These are phyloP conservation scores for Gadopsis marmoratus DNA, from an alignment of 2,797 vertebrate species.

Conservation along the genomic window DNA sequence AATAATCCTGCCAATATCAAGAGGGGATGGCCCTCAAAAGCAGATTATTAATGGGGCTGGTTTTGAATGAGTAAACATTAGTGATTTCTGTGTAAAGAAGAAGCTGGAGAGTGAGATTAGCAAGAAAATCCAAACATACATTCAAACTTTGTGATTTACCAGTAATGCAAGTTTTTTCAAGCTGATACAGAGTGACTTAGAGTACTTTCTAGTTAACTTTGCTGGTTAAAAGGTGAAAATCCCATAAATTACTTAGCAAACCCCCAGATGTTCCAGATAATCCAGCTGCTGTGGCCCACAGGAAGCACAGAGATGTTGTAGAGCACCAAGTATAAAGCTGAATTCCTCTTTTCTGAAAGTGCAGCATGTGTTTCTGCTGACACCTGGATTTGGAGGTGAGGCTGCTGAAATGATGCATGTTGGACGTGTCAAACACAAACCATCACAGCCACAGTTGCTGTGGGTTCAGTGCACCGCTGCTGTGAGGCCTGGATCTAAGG, in stretches of 20 bases:
- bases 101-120: neutral
- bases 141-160: neutral
- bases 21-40: too few species aligned
- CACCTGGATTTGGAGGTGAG: neutral
- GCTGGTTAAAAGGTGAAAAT: neutral
- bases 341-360: too few species aligned
- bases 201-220: neutral
- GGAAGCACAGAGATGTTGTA: neutral
- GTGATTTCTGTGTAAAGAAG: too few species aligned
- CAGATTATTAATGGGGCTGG: neutral
- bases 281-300: neutral
- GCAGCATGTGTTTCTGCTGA: too few species aligned
- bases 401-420: neutral
- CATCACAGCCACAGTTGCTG: neutral
- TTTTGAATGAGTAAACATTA: too few species aligned
- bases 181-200: neutral
- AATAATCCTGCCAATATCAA: neutral
- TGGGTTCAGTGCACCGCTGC: neutral
- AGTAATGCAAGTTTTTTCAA: too few species aligned
- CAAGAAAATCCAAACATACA: neutral
- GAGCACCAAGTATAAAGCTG: too few species aligned
- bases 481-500: slow-evolving; percentile 6
- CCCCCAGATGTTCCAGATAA: too few species aligned
- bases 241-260: too few species aligned
- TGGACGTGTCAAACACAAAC: neutral